phyloP scores from a whole-genome alignment of 2,113 vertebrate species.

The Cheirogaleus medius region DNA sequence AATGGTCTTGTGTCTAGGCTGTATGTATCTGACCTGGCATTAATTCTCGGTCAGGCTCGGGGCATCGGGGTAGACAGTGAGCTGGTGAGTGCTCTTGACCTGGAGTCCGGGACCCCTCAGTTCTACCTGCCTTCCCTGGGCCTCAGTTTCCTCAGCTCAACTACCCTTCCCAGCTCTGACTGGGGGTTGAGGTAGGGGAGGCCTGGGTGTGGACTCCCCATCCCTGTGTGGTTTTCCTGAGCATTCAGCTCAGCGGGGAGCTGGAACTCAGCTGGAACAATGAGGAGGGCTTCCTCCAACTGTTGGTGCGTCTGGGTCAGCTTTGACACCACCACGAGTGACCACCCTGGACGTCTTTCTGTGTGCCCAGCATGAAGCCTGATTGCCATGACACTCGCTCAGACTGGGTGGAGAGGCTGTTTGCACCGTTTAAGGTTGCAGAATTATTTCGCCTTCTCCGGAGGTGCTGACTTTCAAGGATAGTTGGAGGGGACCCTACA shows the following conservation, averaged over 20 bases:
- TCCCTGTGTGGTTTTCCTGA: background rate
- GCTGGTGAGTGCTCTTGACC: background rate
- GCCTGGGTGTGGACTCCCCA: rapidly evolving
- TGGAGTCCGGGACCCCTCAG: background rate
- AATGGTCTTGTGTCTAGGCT: background rate
- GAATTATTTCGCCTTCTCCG: background rate
- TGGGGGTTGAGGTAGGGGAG: too few relatives aligned
- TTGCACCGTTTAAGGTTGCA: background rate
- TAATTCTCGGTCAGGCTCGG: background rate
- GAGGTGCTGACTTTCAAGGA: conserved; percentile 7
- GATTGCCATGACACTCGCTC: background rate
- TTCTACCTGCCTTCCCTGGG: background rate
- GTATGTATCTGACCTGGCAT: background rate
- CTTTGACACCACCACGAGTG: background rate
- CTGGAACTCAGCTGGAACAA: background rate
- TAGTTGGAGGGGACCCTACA: background rate
- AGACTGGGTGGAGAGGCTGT: background rate
- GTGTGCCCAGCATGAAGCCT: background rate
- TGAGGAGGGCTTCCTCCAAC: background rate
- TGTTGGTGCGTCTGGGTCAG: too few relatives aligned
- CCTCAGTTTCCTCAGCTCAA: background rate
- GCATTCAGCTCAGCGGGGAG: background rate
- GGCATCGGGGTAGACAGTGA: background rate
- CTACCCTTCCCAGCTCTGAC: background rate
- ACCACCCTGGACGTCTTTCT: background rate